A percentile compares a stretch with the other conserved stretches of the same genome.
These are phyloP conservation scores for Paralvinella palmiformis DNA, from an alignment of 1,140 invertebrate genomes.

Conservation along the genomic window DNA sequence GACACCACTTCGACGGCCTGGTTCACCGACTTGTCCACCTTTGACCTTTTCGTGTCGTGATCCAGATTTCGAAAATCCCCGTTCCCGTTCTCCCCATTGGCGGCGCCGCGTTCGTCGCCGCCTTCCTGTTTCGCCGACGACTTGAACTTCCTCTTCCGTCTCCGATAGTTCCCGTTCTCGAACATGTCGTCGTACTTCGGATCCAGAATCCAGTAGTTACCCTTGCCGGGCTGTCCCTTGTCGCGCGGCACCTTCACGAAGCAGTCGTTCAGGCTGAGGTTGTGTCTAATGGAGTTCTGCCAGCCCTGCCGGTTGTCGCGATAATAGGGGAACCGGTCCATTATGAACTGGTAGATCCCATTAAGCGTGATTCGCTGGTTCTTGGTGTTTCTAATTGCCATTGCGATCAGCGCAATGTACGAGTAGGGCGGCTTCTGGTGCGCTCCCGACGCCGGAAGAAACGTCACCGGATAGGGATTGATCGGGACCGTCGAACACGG, in stretches of 20 bases:
- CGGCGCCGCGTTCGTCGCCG: too few species aligned
- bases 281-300: conserved; percentile 98
- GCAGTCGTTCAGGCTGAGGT: conserved; percentile 94
- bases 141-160: conserved; percentile 57
- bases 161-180: conserved; percentile 85
- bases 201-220: conserved; percentile 65
- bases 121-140: not conserved
- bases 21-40: too few species aligned
- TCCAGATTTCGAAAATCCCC: too few species aligned
- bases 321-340: conserved; percentile 96
- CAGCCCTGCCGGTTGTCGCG: conserved; percentile 90
- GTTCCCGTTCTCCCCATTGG: too few species aligned
- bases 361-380: conserved; percentile 93
- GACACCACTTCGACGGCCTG: too few species aligned
- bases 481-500: too few species aligned
- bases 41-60: too few species aligned
- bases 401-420: conserved; percentile 79
- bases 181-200: conserved; percentile 89
- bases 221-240: conserved; percentile 56
- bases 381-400: conserved; percentile 91
- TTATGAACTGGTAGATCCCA: conserved; percentile 98
- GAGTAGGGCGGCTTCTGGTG: conserved; percentile 10
- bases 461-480: too few species aligned
- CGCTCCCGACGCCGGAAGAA: too few species aligned
- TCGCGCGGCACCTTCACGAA: conserved; percentile 81